A percentile compares a stretch with the other conserved stretches of the same genome.
phyloP scores from a whole-genome alignment of 2,113 vertebrate species.

The Pitta sordida region DNA sequence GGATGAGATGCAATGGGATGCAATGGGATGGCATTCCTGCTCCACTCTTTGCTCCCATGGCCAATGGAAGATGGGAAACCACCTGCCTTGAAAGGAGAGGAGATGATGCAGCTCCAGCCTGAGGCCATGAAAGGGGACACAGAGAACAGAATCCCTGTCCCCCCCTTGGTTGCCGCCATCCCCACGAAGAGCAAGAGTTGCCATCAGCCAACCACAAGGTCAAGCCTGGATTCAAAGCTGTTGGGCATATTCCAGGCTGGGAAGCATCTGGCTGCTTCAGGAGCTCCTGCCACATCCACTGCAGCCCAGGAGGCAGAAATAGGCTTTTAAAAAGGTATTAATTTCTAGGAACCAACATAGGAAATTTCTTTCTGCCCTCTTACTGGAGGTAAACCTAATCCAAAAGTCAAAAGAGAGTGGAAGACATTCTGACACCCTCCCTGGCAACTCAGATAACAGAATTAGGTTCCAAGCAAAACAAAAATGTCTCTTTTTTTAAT shows the following conservation, averaged over 20 bases:
- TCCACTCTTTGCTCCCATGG: not conserved
- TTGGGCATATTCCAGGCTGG: not conserved
- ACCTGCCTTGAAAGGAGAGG: not conserved
- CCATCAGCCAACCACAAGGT: not conserved
- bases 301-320: not conserved
- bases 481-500: not conserved
- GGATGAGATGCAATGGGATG: too few relatives aligned
- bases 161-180: accelerated
- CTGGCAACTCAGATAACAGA: not conserved
- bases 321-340: not conserved
- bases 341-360: not conserved
- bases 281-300: not conserved
- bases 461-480: not conserved
- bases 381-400: not conserved
- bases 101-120: not conserved
- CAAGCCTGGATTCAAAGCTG: not conserved
- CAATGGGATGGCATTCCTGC: not conserved
- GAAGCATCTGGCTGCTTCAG: not conserved
- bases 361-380: not conserved
- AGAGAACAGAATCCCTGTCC: not conserved
- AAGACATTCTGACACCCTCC: not conserved
- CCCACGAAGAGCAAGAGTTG: not conserved
- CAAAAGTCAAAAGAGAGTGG: not conserved
- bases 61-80: not conserved
- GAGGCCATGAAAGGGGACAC: not conserved